phyloP scores from a whole-genome alignment of 2,888 invertebrate species.

The Coronaproctus castanopsis region DNA sequence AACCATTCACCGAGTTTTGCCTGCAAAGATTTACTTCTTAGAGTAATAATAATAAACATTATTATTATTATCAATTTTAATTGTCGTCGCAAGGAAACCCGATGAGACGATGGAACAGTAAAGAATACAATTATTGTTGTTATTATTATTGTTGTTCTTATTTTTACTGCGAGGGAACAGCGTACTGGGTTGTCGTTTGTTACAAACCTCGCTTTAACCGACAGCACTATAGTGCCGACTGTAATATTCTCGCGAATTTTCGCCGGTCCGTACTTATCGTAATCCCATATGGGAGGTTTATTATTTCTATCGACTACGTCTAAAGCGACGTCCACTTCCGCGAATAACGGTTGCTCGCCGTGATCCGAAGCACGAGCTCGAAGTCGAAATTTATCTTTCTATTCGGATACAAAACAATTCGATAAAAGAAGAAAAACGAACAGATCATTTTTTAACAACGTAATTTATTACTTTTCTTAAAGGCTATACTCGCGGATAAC shows the following conservation, averaged over 20 bases:
- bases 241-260: constrained; percentile 97
- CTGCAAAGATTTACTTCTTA: no score
- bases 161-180: background rate
- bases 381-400: constrained; percentile 92
- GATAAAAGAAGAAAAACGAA: constrained; percentile 18
- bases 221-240: constrained; percentile 95
- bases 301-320: constrained; percentile 96
- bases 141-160: constrained; percentile 14
- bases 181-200: background rate
- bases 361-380: constrained; percentile 91
- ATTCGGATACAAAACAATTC: constrained; percentile 28
- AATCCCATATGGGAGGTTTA: constrained; percentile 94
- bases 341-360: constrained; percentile 75
- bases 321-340: constrained; percentile 93
- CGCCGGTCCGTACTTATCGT: constrained; percentile 87
- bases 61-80: no score
- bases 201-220: constrained; percentile 77
- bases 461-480: constrained; percentile 15
- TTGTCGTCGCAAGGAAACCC: no score
- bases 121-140: background rate
- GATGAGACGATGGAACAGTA: no score
- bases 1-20: no score
- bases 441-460: no score
- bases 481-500: constrained; percentile 10
- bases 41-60: no score